These are phyloP conservation scores for Falco columbarius DNA, from an alignment of 2,797 vertebrate genomes.

Conservation along the genomic window DNA sequence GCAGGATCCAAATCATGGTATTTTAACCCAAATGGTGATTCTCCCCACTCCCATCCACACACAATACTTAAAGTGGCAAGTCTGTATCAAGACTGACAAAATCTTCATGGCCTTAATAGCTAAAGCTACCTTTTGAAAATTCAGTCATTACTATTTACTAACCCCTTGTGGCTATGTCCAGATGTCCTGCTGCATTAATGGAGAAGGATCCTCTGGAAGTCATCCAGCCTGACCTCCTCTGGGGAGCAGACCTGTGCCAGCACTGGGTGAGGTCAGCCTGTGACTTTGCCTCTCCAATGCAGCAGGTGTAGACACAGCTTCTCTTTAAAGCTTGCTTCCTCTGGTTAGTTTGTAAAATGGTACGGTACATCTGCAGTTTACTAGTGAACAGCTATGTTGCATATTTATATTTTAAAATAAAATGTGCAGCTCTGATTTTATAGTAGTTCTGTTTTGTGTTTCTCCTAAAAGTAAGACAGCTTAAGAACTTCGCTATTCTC, in stretches of 20 bases:
- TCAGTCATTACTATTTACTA: not conserved
- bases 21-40: not conserved
- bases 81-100: not conserved
- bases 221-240: not conserved
- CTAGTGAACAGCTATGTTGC: not conserved
- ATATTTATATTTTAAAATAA: not conserved
- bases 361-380: not conserved
- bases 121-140: slow-evolving; percentile 10
- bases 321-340: not conserved
- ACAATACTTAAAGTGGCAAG: not conserved
- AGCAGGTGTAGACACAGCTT: not conserved
- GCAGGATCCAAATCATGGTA: not conserved
- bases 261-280: not conserved
- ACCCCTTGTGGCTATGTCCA: not conserved
- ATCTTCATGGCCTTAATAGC: not conserved
- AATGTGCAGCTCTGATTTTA: not conserved
- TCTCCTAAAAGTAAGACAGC: not conserved
- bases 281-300: not conserved
- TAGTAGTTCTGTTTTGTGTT: not conserved
- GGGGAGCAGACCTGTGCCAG: not conserved
- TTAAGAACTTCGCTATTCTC: not conserved
- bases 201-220: not conserved
- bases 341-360: not conserved
- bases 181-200: not conserved
- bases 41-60: not conserved